Evolutionary conservation across 2,888 invertebrate species (phyloP), one percentile per base, ranked within the genome.

Genomic region (Agapetus fuscipes): DNA sequence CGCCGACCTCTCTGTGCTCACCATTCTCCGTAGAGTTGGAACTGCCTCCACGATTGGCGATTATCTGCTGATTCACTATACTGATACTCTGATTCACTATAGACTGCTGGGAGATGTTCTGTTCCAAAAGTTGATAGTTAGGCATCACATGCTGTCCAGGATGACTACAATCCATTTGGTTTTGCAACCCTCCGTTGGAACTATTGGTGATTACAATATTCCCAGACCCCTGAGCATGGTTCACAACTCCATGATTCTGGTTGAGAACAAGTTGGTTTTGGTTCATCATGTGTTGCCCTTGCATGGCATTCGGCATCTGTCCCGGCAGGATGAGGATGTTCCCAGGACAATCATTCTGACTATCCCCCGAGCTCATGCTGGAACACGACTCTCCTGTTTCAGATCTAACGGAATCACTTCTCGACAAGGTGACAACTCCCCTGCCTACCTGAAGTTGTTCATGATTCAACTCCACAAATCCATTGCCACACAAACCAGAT

Each of bases 341-440:
- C n/a, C 38, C 38, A 4, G 44, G 24, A 12, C 44, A 39, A 17
- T 48, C 56, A 45, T 51, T 53, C 45, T 57, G 59, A 48, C 58
- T 56, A 48, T 61, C 63, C 29, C 57, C 59, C 35, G 71, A 71
- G 52, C 71, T 70, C 44, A 71, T 54, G 52, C 71, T 71, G 51
- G 62, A 63, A 51, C 64, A 74, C 27, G 74, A 74, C 53, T 74
- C 74, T 28, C 72, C 73, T 39, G 74, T 64, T 52, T 75, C 76
- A 27, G 74, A 73, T 28, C 72, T 64, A 39, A 69, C 73, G 39
- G 74, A 74, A 54, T 74, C 74, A 55, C 74, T 72, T 36, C 72
- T 62, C 36, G 58, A 51, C 14, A 51, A 58, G 54, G 57, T 56
- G 54, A 48, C 49, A 41, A 39, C 50, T 25, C 42, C 44, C 27